A percentile compares a stretch with the other conserved stretches of the same genome.
Conservation (phyloP, 1,140 invertebrate genomes). For the Conopomorpha cramerella region DNA sequence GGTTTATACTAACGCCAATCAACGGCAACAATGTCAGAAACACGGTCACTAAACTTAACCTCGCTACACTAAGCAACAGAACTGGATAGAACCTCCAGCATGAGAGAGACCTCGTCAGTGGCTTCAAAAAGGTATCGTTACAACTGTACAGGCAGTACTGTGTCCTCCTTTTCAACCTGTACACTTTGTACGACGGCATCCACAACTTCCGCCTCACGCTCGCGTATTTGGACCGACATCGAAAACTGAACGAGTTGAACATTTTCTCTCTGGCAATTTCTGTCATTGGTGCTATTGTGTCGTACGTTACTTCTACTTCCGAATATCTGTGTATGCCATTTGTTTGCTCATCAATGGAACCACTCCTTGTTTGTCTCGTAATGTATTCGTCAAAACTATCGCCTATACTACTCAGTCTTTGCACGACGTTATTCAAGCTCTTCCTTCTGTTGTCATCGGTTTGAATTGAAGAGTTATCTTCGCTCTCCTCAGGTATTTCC, state of each 20-base stretch:
- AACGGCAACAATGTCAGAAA: slow-evolving; percentile 32
- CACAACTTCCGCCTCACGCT: slow-evolving; percentile 32
- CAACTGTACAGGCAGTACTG: slow-evolving; percentile 35
- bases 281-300: slow-evolving; percentile 37
- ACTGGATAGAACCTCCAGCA: slow-evolving; percentile 53
- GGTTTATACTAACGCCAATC: slow-evolving; percentile 29
- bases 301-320: slow-evolving; percentile 41
- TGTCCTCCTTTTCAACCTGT: slow-evolving; percentile 33
- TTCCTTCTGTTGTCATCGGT: slow-evolving; percentile 29
- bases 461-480: too few relatives aligned
- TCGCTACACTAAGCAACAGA: slow-evolving; percentile 33
- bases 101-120: slow-evolving; percentile 42
- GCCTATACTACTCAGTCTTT: slow-evolving; percentile 52
- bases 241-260: slow-evolving; percentile 43
- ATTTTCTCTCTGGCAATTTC: slow-evolving; percentile 43
- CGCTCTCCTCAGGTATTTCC: slow-evolving; percentile 54
- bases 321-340: slow-evolving; percentile 23
- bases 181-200: slow-evolving; percentile 44
- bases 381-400: slow-evolving; percentile 54
- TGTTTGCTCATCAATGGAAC: slow-evolving; percentile 21
- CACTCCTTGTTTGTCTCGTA: slow-evolving; percentile 33
- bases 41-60: slow-evolving; percentile 32
- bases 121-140: slow-evolving; percentile 51
- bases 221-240: slow-evolving; percentile 34
- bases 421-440: slow-evolving; percentile 37